A percentile compares a stretch with the other conserved stretches of the same genome.
Conservation (phyloP, 2,888 invertebrate genomes). For the Danaus chrysippus region DNA sequence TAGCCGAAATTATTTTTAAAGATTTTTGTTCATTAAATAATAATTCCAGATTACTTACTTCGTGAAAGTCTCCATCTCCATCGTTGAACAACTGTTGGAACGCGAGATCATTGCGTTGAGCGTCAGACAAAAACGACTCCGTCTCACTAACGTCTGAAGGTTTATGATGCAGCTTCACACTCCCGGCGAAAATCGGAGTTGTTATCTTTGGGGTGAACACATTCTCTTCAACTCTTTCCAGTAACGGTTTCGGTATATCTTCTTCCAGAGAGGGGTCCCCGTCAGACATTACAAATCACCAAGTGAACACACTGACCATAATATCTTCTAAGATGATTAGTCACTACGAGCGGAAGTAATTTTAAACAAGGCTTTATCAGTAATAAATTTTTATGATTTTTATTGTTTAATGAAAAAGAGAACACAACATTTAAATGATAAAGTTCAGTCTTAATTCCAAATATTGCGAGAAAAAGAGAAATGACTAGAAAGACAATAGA, state of each 20-base stretch:
- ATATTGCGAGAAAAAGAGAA: slow-evolving; percentile 10
- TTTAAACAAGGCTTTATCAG: slow-evolving; percentile 2
- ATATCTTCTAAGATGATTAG: slow-evolving; percentile 29
- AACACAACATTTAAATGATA: not conserved
- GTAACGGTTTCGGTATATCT: slow-evolving; percentile 65
- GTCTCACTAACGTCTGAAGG: slow-evolving; percentile 60
- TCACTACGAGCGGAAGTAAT: slow-evolving; percentile 25
- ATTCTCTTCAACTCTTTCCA: slow-evolving; percentile 64
- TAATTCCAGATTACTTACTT: slow-evolving; percentile 44
- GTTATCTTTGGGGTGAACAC: slow-evolving; percentile 71
- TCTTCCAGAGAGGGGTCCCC: slow-evolving; percentile 75
- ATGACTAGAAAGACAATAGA: slow-evolving; percentile 14
- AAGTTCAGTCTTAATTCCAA: slow-evolving; percentile 18
- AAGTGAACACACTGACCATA: slow-evolving; percentile 15
- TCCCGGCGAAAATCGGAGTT: slow-evolving; percentile 65
- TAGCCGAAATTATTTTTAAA: too few relatives aligned
- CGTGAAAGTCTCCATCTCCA: slow-evolving; percentile 60
- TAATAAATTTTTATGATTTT: slow-evolving; percentile 9
- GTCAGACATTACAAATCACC: slow-evolving; percentile 69
- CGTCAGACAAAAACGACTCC: slow-evolving; percentile 64
- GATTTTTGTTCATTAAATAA: too few relatives aligned
- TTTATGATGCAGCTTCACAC: slow-evolving; percentile 63
- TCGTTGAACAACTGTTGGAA: slow-evolving; percentile 65
- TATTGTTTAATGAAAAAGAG: too few relatives aligned
- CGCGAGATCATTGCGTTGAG: slow-evolving; percentile 69